Conservation (phyloP, 2,888 invertebrate species). For the Parnassius glacialis region DNA sequence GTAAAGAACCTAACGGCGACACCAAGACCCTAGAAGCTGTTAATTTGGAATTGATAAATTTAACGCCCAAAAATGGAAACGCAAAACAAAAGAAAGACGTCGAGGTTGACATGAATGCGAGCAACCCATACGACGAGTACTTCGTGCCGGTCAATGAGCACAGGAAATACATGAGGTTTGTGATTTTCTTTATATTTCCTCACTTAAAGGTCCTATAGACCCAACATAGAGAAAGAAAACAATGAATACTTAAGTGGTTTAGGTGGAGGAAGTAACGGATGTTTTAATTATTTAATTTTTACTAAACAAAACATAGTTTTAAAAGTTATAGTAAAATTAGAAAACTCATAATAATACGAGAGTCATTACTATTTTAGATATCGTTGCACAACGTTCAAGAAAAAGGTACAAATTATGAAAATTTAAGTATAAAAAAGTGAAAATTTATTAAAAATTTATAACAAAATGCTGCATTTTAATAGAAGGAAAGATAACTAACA, state of each 20-base stretch:
- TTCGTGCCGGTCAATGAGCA: conserved; percentile 93
- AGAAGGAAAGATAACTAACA: too few species aligned
- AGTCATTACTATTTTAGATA: too few species aligned
- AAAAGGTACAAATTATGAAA: too few species aligned
- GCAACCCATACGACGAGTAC: conserved; percentile 90
- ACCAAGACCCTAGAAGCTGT: conserved; percentile 84
- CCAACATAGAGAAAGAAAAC: neutral
- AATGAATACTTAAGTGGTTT: neutral
- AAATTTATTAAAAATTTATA: too few species aligned
- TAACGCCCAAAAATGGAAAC: conserved; percentile 82
- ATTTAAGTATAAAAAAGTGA: too few species aligned
- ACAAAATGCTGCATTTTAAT: too few species aligned
- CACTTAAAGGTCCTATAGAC: neutral
- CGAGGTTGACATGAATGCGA: conserved; percentile 83
- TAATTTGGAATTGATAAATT: conserved; percentile 89
- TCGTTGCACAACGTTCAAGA: too few species aligned
- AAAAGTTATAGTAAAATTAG: too few species aligned
- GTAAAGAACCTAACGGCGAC: conserved; percentile 66
- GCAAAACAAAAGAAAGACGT: conserved; percentile 81
- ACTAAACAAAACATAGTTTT: too few species aligned
- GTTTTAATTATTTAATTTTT: too few species aligned
- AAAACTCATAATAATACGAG: too few species aligned
- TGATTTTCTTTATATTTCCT: conserved; percentile 6
- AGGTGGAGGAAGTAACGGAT: too few species aligned
- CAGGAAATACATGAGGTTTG: conserved; percentile 90